Percentiles rank a stretch among this genome's conserved stretches.
phyloP scores from a whole-genome alignment of 1,140 invertebrate species.

The Drosophila melanica region DNA sequence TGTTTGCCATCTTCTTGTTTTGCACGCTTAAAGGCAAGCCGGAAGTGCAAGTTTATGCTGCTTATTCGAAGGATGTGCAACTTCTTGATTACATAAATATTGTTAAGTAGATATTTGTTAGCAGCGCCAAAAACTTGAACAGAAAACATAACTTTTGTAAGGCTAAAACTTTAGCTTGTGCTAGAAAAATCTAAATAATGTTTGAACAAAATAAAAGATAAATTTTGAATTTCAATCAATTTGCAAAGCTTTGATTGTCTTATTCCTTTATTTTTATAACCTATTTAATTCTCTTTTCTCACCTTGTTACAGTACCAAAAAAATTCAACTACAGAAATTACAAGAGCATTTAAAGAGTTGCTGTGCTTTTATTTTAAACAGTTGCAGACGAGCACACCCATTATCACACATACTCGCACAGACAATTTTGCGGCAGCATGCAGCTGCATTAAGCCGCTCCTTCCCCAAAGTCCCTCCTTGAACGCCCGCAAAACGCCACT shows the following conservation, averaged over 20 bases:
- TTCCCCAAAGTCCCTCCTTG: background rate
- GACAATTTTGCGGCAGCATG: constrained; percentile 34
- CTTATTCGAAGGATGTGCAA: constrained; percentile 39
- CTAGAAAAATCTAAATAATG: too few species aligned
- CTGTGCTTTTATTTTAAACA: constrained; percentile 47
- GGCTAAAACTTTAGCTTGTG: background rate
- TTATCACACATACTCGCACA: background rate
- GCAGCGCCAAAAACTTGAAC: background rate
- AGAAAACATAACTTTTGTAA: background rate
- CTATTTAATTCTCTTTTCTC: background rate
- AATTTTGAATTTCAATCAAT: too few species aligned
- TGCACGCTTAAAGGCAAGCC: constrained; percentile 47
- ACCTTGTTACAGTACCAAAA: background rate
- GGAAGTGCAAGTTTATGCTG: constrained; percentile 59
- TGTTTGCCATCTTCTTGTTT: constrained; percentile 31
- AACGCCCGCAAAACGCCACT: constrained; percentile 49
- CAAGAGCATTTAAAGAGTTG: constrained; percentile 48
- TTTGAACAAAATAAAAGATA: too few species aligned
- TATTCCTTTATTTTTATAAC: background rate
- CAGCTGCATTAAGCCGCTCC: constrained; percentile 38
- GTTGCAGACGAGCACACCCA: constrained; percentile 15
- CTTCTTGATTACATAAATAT: constrained; percentile 36
- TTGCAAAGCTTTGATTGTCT: background rate
- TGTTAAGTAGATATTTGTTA: constrained; percentile 2
- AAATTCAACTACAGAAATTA: constrained; percentile 10